Evolutionary conservation across 2,888 invertebrate genomes (phyloP), one percentile per base, ranked within the genome.

Genomic region (Agonum fuliginosum): DNA sequence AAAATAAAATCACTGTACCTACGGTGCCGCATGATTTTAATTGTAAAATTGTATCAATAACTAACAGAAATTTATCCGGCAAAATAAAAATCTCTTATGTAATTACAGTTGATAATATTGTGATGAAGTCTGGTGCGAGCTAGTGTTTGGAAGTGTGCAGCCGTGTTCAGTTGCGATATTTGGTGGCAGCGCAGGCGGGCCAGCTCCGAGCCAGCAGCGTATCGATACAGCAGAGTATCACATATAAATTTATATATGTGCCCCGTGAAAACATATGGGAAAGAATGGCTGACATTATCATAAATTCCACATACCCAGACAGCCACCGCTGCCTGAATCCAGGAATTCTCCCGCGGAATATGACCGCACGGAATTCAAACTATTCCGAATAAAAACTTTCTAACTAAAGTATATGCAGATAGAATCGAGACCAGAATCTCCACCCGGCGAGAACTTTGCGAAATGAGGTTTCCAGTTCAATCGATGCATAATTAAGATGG

Each of bases 251-350:
- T 75, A 75, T 75, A 67, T 75, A 75, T 67, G 67, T 67, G 75
- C 67, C 51, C 51, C 65, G 67, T 67, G 75, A 67, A 75, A 75
- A 75, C 75, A 75, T 75, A 75, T 67, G 75, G 75, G 75, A 75
- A 75, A 75, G 75, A 75, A 75, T 75, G 67, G 75, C 65, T 67
- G 75, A 67, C 75, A 75, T 75, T 75, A 75, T 75, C 75, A 75
- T 75, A 75, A 67, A 75, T 75, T 75, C 75, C 75, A 75, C 67
- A 75, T 75, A 75, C 48, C 67, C 75, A 48, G 62, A 62, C 74
- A 65, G 58, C 14, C 74, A 19, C 62, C n/a, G n/a, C n/a, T n/a
- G n/a, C n/a, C n/a, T n/a, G 43, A 65, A 14, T 37, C 8, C 67
- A n/a, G 37, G 67, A 22, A 67, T 70, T 17, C 72, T n/a, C 20